phyloP scores from a whole-genome alignment of 2,797 vertebrate species.

The Lutjanus argentimaculatus region DNA sequence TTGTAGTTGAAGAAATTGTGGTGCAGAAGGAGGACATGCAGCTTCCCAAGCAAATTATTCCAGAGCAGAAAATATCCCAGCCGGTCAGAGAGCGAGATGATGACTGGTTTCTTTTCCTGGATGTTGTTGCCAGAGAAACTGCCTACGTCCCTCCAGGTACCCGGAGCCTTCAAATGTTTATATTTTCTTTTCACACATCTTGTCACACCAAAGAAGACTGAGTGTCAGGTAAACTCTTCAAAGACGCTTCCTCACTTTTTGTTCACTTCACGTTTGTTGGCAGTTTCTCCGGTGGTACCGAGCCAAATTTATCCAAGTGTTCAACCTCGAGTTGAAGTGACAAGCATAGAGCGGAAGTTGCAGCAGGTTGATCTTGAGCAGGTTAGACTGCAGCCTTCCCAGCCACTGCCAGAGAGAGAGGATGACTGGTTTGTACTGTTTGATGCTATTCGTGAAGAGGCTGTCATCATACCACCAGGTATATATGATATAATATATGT shows the following conservation, averaged over 20 bases:
- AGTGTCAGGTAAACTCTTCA: background rate
- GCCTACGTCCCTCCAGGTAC: conserved; percentile 75
- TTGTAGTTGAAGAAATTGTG: conserved; percentile 46
- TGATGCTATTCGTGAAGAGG: conserved; percentile 45
- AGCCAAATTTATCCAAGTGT: conserved; percentile 42
- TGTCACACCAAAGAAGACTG: background rate
- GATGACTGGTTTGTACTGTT: conserved; percentile 77
- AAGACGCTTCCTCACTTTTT: background rate
- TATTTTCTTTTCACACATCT: background rate
- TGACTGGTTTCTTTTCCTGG: conserved; percentile 76
- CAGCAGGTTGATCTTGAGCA: conserved; percentile 26
- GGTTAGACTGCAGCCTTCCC: conserved; percentile 46
- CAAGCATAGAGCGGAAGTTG: conserved; percentile 35
- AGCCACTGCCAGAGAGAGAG: conserved; percentile 50
- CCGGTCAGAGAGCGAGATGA: conserved; percentile 64
- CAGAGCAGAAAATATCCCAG: conserved; percentile 47
- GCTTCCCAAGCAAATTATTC: conserved; percentile 23
- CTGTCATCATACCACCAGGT: conserved; percentile 63
- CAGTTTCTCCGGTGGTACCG: conserved; percentile 36
- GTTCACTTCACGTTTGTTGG: conserved; percentile 12
- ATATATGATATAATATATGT: conserved; percentile 25
- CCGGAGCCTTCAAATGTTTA: background rate
- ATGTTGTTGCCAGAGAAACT: conserved; percentile 61
- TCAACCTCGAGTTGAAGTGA: conserved; percentile 40
- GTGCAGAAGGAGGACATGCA: conserved; percentile 39